These are phyloP conservation scores for Aplidium turbinatum DNA, from an alignment of 23 tunicate species.

Conservation along the genomic window DNA sequence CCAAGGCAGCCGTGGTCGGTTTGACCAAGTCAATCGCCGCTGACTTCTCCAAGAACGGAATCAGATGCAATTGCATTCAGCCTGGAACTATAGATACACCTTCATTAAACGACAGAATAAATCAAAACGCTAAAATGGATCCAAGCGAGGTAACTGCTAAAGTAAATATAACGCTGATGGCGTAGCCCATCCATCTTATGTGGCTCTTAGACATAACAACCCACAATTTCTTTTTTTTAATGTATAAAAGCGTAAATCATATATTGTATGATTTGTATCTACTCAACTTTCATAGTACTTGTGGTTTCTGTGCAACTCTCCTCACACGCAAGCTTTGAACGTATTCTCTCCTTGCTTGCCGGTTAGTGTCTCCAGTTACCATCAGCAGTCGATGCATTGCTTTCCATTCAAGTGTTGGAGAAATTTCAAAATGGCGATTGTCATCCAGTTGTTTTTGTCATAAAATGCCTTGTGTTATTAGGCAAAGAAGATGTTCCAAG, in stretches of 20 bases:
- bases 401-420: too few species aligned
- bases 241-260: background rate
- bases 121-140: slow-evolving; percentile 40
- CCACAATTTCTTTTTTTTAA: background rate
- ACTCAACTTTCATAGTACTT: background rate
- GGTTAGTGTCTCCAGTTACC: too few species aligned
- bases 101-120: slow-evolving; percentile 64
- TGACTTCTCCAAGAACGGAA: slow-evolving; percentile 70
- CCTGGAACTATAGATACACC: slow-evolving; percentile 98
- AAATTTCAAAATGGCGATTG: too few species aligned
- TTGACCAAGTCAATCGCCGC: slow-evolving; percentile 94
- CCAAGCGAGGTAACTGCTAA: slow-evolving; percentile 47
- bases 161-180: too few species aligned
- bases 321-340: too few species aligned
- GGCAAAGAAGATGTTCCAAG: slow-evolving; percentile 85
- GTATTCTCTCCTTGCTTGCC: too few species aligned
- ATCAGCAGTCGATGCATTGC: too few species aligned
- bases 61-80: slow-evolving; percentile 94
- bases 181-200: too few species aligned
- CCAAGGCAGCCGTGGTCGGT: slow-evolving; percentile 97
- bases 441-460: too few species aligned
- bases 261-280: background rate
- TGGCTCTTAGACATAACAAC: too few species aligned
- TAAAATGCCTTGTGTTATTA: background rate
- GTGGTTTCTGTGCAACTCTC: background rate